Evolutionary conservation across 1,140 invertebrate genomes (phyloP), one percentile per base, ranked within the genome.

Genomic region (Eulimnadia texana): DNA sequence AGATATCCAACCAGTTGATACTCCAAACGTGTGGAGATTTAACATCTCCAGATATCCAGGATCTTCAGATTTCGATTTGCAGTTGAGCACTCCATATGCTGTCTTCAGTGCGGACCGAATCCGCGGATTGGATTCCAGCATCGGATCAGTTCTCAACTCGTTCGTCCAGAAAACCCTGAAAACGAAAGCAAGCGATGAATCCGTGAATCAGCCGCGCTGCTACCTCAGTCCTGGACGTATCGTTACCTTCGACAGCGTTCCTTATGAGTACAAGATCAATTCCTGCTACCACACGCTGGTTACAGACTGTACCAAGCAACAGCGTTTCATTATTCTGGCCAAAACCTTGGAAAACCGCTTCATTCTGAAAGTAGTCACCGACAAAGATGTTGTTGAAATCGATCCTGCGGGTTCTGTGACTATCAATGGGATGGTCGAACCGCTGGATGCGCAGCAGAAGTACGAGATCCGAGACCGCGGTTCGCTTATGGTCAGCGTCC

Each of bases 211-310:
- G 19, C 1, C 22, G 22, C 3, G 22, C 3, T 57, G 55, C 55
- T 42, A 1, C 55, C 3, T 57, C 28, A 27, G 29, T 20, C 22
- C 25, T 42, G 25, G 29, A 19, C 55, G 55, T 22, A 20, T 57
- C 28, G 25, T 29, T 6, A 57, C 55, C 20, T 57, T 29, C 13
- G 55, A 57, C 29, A 10, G 19, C 3, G 16, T 57, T 13, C 16
- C n/a, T 0, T 57, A 57, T 9, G 33, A 19, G 27, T 57, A 57
- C 9, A n/a, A 10, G 0, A 16, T 57, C 11, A 57, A 57, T 57
- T 27, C 27, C 22, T 57, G 55, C 33, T 10, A 57, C n/a, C 55
- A 57, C 25, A 29, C 33, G 55, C 29, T 57, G 55, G 29, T 33
- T 16, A 20, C 55, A 11, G 55, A 57, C 29, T 57, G 55, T 33